Evolutionary conservation across 2,113 vertebrate genomes (phyloP), one percentile per base, ranked within the genome.

Genomic region (Malurus melanocephalus): DNA sequence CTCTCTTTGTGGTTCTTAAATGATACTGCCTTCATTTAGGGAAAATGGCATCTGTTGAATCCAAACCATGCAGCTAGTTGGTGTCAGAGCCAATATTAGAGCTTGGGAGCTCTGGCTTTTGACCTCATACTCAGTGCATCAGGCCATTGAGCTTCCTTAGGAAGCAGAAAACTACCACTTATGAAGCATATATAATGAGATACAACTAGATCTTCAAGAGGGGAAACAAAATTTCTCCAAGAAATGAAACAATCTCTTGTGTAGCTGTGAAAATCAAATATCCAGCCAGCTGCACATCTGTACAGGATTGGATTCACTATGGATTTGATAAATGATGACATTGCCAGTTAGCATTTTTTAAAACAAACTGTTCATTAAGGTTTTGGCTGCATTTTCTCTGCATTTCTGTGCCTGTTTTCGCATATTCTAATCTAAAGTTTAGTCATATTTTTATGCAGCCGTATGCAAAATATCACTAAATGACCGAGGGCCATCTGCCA

Each of bases 311-410:
- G 59, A 80, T 66, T 85, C 48, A 49, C n/a, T 27, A 6, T 13
- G 10, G 30, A 80, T 28, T 7, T 77, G 40, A 32, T 49, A 85
- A 77, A 45, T 24, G 1, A 32, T 48, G 59, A 55, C 82, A 59
- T 28, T 82, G 40, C 18, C 56, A 82, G 60, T 45, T 59, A 81
- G 21, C 9, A 43, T 32, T 52, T 38, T 87, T 90, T 67, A 79
- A 88, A 85, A 23, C 20, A 90, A 88, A 73, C 22, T 24, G 13
- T 88, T 88, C 69, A 69, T 93, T 91, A 93, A 69, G 33, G 26
- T 92, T 87, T 90, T 93, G 75, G 74, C 60, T 76, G 17, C 12
- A n/a, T 93, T 93, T 92, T 85, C 22, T 87, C 71, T 87, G 32
- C 19, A 45, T 62, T 92, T 40, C 43, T 64, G n/a, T n/a, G n/a